These are phyloP conservation scores for Mylabris phalerata DNA, from an alignment of 1,140 invertebrate genomes.

Conservation along the genomic window DNA sequence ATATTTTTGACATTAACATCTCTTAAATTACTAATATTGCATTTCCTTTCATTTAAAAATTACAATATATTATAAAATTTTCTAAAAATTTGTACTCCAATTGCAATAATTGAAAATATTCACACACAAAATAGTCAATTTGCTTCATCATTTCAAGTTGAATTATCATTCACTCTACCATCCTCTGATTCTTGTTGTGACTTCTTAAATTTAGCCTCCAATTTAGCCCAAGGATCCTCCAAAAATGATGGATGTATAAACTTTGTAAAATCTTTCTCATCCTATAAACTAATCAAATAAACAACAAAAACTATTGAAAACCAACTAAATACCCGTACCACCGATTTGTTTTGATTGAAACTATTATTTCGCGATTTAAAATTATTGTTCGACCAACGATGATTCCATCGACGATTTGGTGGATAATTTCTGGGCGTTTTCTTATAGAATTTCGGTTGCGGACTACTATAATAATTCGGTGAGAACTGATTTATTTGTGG, in stretches of 20 bases:
- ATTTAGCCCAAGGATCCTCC: slow-evolving; percentile 14
- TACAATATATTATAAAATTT: no score
- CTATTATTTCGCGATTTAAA: slow-evolving; percentile 3
- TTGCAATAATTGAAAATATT: no score
- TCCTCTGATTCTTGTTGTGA: no score
- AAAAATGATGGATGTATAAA: slow-evolving; percentile 16
- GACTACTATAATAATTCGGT: slow-evolving; percentile 14
- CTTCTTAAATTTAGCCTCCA: neutral
- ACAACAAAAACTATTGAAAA: neutral
- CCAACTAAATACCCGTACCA: neutral
- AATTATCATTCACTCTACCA: no score
- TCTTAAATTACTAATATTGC: no score
- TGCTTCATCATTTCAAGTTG: no score
- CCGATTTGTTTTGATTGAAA: neutral
- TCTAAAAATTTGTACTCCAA: no score
- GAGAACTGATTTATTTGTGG: neutral
- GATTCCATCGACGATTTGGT: neutral
- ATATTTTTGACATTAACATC: no score
- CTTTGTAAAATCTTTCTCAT: slow-evolving; percentile 4
- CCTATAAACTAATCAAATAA: neutral
- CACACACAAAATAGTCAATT: no score
- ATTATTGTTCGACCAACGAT: slow-evolving; percentile 8
- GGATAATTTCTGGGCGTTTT: slow-evolving; percentile 16
- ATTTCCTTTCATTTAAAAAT: no score
- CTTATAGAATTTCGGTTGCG: slow-evolving; percentile 9